phyloP scores from a whole-genome alignment of 2,888 invertebrate genomes.

The Tanytarsus gracilentus region DNA sequence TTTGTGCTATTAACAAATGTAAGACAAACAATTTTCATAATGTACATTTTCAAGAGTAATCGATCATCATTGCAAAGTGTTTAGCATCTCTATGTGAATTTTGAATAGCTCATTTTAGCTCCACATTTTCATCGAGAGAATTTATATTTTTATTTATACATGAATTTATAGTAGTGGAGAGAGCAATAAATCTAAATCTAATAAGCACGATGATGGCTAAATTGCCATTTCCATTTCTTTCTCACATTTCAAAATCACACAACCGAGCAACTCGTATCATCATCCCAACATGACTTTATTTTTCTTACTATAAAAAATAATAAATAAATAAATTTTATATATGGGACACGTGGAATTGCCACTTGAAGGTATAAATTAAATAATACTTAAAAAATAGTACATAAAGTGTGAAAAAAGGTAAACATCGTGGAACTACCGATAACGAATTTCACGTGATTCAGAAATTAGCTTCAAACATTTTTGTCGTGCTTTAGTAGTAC shows the following conservation, averaged over 20 bases:
- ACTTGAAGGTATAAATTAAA: not conserved
- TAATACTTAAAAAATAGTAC: not conserved
- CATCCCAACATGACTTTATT: too few species aligned
- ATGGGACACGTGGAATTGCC: not conserved
- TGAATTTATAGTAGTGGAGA: not conserved
- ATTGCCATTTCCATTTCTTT: constrained; percentile 6
- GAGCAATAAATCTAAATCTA: constrained; percentile 18
- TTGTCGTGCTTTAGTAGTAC: not conserved
- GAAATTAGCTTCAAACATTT: not conserved
- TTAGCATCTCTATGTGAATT: constrained; percentile 15
- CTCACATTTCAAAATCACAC: too few species aligned
- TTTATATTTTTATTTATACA: too few species aligned
- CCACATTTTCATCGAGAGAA: too few species aligned
- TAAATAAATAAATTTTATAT: too few species aligned
- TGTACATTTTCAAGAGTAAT: constrained; percentile 16
- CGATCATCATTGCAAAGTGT: constrained; percentile 7
- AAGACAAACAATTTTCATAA: too few species aligned
- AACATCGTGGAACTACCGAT: constrained; percentile 9
- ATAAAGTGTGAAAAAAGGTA: not conserved
- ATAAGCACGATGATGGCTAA: constrained; percentile 5
- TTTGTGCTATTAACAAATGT: too few species aligned
- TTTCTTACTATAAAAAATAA: too few species aligned
- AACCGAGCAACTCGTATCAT: too few species aligned
- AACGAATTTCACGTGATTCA: constrained; percentile 14
- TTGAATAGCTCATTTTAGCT: too few species aligned